phyloP scores from a whole-genome alignment of 2,888 invertebrate genomes.

The Nomada hirtipes region DNA sequence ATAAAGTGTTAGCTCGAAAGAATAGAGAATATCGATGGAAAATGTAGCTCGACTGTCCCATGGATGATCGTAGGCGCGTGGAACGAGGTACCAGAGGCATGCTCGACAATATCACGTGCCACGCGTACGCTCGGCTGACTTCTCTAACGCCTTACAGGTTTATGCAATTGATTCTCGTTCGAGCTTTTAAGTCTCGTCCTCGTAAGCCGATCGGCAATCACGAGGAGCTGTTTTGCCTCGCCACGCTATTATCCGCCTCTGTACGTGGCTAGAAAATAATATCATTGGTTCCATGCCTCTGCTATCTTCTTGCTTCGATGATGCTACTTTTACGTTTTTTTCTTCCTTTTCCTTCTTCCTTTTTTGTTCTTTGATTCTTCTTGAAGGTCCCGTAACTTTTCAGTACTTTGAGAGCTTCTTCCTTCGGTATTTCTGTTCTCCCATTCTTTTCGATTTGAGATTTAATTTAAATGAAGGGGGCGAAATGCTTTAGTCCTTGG shows the following conservation, averaged over 20 bases:
- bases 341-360: not conserved
- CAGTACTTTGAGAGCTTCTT: not conserved
- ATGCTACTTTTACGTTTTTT: not conserved
- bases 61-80: conserved; percentile 21
- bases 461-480: not conserved
- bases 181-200: conserved; percentile 67
- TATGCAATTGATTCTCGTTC: conserved; percentile 67
- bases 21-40: not conserved
- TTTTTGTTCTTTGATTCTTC: not conserved
- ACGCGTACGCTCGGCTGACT: conserved; percentile 59
- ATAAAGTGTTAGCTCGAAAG: not conserved
- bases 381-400: not conserved
- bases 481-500: too few species aligned
- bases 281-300: conserved; percentile 28
- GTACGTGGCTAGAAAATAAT: conserved; percentile 38
- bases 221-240: conserved; percentile 59
- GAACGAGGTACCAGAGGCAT: conserved; percentile 22
- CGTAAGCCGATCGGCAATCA: conserved; percentile 67
- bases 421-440: not conserved
- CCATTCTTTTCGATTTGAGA: not conserved
- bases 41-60: not conserved
- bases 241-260: conserved; percentile 52
- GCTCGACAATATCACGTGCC: conserved; percentile 44
- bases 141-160: conserved; percentile 63
- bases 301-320: conserved; percentile 10